phyloP scores from a whole-genome alignment of 2,888 invertebrate species.

The Plebejus argus region DNA sequence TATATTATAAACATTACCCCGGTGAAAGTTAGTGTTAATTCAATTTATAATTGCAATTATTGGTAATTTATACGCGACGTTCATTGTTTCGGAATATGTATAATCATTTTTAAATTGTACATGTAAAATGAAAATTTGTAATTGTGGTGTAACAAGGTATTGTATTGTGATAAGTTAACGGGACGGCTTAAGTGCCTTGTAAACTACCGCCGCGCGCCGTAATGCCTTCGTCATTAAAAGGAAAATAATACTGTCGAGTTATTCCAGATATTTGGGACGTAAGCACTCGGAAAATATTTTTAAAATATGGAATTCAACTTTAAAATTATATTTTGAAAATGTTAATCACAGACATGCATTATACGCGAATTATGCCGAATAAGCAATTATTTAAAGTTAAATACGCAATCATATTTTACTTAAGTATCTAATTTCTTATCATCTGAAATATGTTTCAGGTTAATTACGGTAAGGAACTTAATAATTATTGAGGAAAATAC shows the following conservation, averaged over 20 bases:
- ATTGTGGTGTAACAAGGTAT: slow-evolving; percentile 27
- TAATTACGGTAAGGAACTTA: neutral
- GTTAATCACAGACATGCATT: slow-evolving; percentile 16
- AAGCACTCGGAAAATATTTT: slow-evolving; percentile 19
- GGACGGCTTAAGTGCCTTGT: slow-evolving; percentile 24
- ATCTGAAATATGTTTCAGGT: neutral
- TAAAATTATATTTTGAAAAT: slow-evolving; percentile 11
- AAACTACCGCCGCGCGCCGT: slow-evolving; percentile 2
- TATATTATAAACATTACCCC: neutral
- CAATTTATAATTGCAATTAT: slow-evolving; percentile 26
- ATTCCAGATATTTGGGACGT: slow-evolving; percentile 15
- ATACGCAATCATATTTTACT: neutral
- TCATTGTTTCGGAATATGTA: slow-evolving; percentile 20
- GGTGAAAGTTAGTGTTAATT: slow-evolving; percentile 3
- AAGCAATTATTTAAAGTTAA: slow-evolving; percentile 5
- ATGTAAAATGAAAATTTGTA: slow-evolving; percentile 26
- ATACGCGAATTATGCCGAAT: neutral
- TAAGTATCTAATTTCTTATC: neutral
- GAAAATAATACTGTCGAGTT: neutral
- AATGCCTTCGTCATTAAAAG: slow-evolving; percentile 1
- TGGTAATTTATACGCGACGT: slow-evolving; percentile 17
- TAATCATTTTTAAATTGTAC: slow-evolving; percentile 10
- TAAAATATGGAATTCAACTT: slow-evolving; percentile 5
- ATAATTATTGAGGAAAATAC: neutral
- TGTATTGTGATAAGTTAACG: slow-evolving; percentile 24